Base-by-base conservation (phyloP, 2,888 invertebrate genomes). In the Stramonita haemastoma region DNA sequence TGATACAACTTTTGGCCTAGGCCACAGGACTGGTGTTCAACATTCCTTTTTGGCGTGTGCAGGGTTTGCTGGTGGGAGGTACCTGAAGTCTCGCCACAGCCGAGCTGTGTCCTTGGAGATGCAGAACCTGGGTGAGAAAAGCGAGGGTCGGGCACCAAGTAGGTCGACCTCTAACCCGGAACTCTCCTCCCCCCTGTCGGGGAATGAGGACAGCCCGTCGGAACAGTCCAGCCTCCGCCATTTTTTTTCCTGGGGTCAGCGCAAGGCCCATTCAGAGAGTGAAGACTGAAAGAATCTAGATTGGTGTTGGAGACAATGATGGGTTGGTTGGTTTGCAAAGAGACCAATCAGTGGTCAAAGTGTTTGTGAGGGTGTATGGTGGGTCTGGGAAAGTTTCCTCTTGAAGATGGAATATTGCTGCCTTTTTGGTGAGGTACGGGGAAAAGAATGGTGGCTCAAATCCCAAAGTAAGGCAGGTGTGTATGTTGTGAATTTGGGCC, bases 41-140 rank as follows among this genome's bases (percentile, higher is more conserved):
- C 46, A 46, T 46, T 46, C 8, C 46, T 5, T 46, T 46, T 46
- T 13, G 73, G 46, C 77, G 36, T 84, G 86, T 90, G 19, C 90
- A 94, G 94, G 94, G 46, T 94, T 92, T 90, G 89, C 93, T 6
- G 91, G 94, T 87, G 95, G 94, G 13, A 92, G 87, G 70, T 86
- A 93, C 19, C 22, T 94, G 32, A 94, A 93, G 87, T 93, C 91
- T 46, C 92, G 92, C 56, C 93, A 93, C 73, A 91, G 93, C 15
- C 91, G 92, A 86, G 92, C 91, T 0, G 92, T 91, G 15, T 92
- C 94, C 6, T 88, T 93, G 29, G 94, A 95, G 90, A 90, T 95
- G 90, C 91, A 91, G 66, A 94, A 94, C 91, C 77, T 95, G 88
- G 92, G 92, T 84, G 87, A 91, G 87, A 92, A 34, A 57, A 57